Percentiles rank a stretch among this genome's conserved stretches.
Evolutionary conservation across 2,797 vertebrate species (phyloP).

Genomic region (Gymnodraco acuticeps): DNA sequence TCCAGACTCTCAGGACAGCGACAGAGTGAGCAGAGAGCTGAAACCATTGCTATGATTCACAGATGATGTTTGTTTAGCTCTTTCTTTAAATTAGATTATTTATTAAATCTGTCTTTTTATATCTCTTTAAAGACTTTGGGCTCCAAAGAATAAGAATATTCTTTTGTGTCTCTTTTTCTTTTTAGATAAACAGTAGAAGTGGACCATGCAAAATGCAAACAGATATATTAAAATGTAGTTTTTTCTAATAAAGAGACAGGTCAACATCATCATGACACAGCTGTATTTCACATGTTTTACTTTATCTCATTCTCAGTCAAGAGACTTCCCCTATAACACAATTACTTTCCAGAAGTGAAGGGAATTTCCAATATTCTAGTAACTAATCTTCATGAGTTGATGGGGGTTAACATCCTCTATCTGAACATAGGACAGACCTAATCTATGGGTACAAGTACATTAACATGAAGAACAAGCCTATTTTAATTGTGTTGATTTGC

Average conservation of each 20-base stretch:
- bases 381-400: too few species aligned
- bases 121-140: background rate
- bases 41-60: background rate
- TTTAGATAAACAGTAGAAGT: background rate
- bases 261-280: too few species aligned
- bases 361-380: too few species aligned
- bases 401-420: background rate
- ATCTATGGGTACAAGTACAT: background rate
- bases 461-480: background rate
- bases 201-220: background rate
- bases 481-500: background rate
- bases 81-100: constrained; percentile 9
- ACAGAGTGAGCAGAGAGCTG: constrained; percentile 15
- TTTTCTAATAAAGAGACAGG: too few species aligned
- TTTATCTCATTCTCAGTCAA: constrained; percentile 13
- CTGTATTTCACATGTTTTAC: background rate
- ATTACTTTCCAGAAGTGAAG: background rate
- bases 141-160: background rate
- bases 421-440: background rate
- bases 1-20: constrained; percentile 24
- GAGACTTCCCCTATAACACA: background rate
- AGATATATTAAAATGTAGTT: background rate
- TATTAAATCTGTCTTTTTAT: background rate
- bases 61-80: background rate
- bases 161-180: background rate